Evolutionary conservation across 1,140 invertebrate species (phyloP), one percentile per base, ranked within the genome.

Genomic region (Colletes gigas): DNA sequence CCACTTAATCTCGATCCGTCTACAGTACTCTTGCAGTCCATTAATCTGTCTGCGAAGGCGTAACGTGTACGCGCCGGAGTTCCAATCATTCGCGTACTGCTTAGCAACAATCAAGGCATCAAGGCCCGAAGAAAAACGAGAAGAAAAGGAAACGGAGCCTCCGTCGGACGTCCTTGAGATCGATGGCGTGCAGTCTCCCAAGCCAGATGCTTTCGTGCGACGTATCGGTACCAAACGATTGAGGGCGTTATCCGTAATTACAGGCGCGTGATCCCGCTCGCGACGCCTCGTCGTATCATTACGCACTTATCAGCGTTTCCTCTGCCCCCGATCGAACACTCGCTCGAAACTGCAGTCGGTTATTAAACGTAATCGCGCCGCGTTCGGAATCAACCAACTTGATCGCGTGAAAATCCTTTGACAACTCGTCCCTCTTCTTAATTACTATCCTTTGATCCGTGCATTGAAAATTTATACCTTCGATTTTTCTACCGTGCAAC

Each of bases 161-260:
- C 10, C 10, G n/a, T 60, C 21, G 14, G 41, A 3, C 8, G 65
- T 67, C 44, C 10, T 21, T 15, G 44, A 12, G 65, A 67, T 21
- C n/a, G 17, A n/a, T 44, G 39, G 54, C 39, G 39, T 1, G 65
- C n/a, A n/a, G n/a, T 4, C n/a, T 14, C n/a, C 1, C 19, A 19
- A 6, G 6, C 4, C 44, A 19, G 50, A 21, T 44, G 19, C 8
- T 7, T 17, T 57, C 62, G 19, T 39, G 44, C n/a, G 71, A 15
- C 17, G 17, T 4, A 54, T 19, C 55, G 60, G 14, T 63, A 39
- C 17, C 60, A 5, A 55, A 55, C 72, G 60, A 6, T 55, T 3
- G 19, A 69, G 57, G 21, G 65, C n/a, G 57, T 77, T 77, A 50
- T 30, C 1, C 17, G 21, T 77, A 77, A 77, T 77, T 77, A 57